Conservation (phyloP, 2,888 invertebrate genomes). For the Eupeodes latifasciatus region DNA sequence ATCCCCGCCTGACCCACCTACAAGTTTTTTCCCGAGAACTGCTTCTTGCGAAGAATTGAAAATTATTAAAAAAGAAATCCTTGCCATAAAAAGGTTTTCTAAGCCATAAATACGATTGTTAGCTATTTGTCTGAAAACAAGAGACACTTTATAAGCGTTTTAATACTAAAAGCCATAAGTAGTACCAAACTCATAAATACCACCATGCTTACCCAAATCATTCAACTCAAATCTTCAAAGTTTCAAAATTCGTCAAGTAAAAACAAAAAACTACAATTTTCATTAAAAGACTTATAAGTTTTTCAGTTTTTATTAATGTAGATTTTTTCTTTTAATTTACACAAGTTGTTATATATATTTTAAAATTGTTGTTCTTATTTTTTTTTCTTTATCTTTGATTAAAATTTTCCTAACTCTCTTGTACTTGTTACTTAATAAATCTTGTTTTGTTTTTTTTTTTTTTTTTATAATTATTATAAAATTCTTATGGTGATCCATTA, state of each 20-base stretch:
- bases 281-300: slow-evolving; percentile 31
- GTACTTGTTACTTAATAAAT: slow-evolving; percentile 73
- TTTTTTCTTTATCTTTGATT: slow-evolving; percentile 68
- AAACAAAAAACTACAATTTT: background rate
- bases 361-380: slow-evolving; percentile 59
- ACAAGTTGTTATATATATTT: slow-evolving; percentile 69
- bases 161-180: too few species aligned
- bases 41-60: too few species aligned
- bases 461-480: slow-evolving; percentile 71
- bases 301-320: slow-evolving; percentile 68
- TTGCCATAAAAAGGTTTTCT: too few species aligned
- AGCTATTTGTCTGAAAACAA: too few species aligned
- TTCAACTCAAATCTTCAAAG: too few species aligned
- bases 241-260: background rate
- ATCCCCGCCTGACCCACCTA: too few species aligned
- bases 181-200: too few species aligned
- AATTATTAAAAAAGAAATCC: too few species aligned
- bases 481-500: slow-evolving; percentile 75
- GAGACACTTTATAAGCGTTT: too few species aligned
- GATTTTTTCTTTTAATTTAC: slow-evolving; percentile 63
- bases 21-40: too few species aligned
- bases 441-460: slow-evolving; percentile 39
- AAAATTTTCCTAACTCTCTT: slow-evolving; percentile 75
- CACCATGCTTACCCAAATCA: too few species aligned
- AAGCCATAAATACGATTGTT: too few species aligned